Evolutionary conservation across 1,140 invertebrate genomes (phyloP).

Genomic region (Antheraea pernyi): DNA sequence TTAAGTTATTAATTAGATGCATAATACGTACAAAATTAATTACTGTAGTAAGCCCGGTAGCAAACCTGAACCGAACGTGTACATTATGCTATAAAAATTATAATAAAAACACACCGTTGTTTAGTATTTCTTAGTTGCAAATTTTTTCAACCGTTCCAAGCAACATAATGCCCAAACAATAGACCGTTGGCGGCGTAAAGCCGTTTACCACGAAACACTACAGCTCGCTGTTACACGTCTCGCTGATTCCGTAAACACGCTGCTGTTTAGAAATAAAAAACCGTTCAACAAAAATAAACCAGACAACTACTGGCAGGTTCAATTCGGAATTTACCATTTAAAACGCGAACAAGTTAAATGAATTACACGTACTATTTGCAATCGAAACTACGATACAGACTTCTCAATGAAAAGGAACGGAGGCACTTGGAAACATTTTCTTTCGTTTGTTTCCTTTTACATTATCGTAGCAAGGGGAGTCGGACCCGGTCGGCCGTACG

Average conservation of each 20-base stretch:
- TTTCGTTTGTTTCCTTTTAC: constrained; percentile 77
- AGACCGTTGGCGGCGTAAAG: constrained; percentile 31
- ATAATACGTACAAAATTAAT: too few relatives aligned
- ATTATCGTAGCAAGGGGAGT: constrained; percentile 71
- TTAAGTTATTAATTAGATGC: too few relatives aligned
- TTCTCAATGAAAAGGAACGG: constrained; percentile 70
- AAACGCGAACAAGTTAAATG: constrained; percentile 51
- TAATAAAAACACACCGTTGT: neutral
- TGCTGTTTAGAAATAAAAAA: constrained; percentile 41
- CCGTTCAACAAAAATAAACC: constrained; percentile 10
- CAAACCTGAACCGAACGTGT: neutral
- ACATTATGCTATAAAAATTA: neutral
- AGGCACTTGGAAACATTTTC: constrained; percentile 74
- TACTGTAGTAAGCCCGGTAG: neutral
- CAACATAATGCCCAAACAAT: constrained; percentile 47
- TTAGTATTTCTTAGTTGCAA: neutral
- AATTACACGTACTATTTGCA: constrained; percentile 77
- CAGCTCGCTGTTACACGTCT: constrained; percentile 43
- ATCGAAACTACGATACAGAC: constrained; percentile 71
- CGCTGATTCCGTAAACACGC: constrained; percentile 49
- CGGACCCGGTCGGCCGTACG: constrained; percentile 62
- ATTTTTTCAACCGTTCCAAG: constrained; percentile 29
- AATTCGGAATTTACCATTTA: constrained; percentile 4
- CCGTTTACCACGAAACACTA: constrained; percentile 34
- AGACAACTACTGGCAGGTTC: too few relatives aligned